Conservation (phyloP, 2,888 invertebrate genomes). For the Adineta ricciae region DNA sequence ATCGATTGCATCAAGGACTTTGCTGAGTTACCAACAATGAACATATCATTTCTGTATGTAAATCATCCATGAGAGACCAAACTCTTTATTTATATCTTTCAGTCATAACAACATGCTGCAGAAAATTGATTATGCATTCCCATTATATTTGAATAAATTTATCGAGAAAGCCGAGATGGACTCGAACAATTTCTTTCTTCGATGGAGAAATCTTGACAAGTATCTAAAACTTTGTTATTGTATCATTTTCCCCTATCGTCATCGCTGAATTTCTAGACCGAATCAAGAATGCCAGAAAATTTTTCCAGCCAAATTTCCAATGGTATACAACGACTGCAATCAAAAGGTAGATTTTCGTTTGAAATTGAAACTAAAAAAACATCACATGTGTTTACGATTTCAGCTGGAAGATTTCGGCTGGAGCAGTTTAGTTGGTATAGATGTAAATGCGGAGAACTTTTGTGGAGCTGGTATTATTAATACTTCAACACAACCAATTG, state of each 20-base stretch:
- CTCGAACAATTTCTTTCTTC: conserved; percentile 88
- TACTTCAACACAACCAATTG: conserved; percentile 84
- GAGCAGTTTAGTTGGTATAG: conserved; percentile 78
- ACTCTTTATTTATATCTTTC: conserved; percentile 51
- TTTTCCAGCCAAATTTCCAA: conserved; percentile 76
- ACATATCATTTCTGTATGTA: conserved; percentile 46
- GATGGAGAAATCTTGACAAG: conserved; percentile 95
- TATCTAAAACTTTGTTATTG: conserved; percentile 49
- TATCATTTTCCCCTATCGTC: no score
- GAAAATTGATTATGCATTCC: conserved; percentile 75
- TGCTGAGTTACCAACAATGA: conserved; percentile 54
- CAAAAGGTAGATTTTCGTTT: conserved; percentile 60
- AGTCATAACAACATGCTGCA: conserved; percentile 80
- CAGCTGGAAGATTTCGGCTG: conserved; percentile 73
- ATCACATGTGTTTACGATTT: neutral
- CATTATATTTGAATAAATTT: conserved; percentile 90
- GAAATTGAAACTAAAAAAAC: no score
- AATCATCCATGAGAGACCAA: no score
- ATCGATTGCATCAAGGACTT: conserved; percentile 94
- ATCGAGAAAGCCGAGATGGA: conserved; percentile 98
- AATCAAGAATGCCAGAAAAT: conserved; percentile 94
- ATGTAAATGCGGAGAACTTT: conserved; percentile 97
- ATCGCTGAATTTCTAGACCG: conserved; percentile 42
- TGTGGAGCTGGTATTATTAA: conserved; percentile 96
- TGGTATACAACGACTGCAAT: conserved; percentile 76